Percentiles rank a stretch among this genome's conserved stretches.
Conservation (phyloP, 2,113 vertebrate species). For the Cercocebus atys region DNA sequence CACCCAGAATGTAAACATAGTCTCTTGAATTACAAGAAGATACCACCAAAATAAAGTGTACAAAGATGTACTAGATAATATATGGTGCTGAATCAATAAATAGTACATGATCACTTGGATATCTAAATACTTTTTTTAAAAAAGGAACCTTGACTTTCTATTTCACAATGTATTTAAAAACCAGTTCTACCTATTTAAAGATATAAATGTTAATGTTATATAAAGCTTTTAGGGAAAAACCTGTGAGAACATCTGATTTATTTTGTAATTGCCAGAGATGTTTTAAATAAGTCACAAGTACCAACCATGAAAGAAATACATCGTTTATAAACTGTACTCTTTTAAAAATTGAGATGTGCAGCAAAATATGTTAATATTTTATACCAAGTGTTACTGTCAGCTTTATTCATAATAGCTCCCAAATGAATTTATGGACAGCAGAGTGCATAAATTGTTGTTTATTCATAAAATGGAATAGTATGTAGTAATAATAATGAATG, state of each 20-base stretch:
- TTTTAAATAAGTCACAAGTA: background rate
- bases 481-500: background rate
- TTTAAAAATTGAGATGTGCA: slow-evolving; percentile 10
- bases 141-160: background rate
- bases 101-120: background rate
- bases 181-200: background rate
- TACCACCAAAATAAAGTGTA: background rate
- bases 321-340: background rate
- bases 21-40: background rate
- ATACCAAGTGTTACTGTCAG: background rate
- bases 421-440: background rate
- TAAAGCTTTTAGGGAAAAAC: background rate
- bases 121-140: background rate
- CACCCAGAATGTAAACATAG: background rate
- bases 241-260: background rate
- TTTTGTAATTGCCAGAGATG: background rate
- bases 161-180: background rate
- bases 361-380: background rate
- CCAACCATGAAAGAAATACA: background rate
- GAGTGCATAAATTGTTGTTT: background rate
- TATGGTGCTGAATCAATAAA: background rate
- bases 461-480: background rate
- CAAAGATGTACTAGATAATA: background rate
- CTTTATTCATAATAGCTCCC: background rate
- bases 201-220: background rate